Evolutionary conservation across 2,888 invertebrate species (phyloP).

Genomic region (Mythimna pallens): DNA sequence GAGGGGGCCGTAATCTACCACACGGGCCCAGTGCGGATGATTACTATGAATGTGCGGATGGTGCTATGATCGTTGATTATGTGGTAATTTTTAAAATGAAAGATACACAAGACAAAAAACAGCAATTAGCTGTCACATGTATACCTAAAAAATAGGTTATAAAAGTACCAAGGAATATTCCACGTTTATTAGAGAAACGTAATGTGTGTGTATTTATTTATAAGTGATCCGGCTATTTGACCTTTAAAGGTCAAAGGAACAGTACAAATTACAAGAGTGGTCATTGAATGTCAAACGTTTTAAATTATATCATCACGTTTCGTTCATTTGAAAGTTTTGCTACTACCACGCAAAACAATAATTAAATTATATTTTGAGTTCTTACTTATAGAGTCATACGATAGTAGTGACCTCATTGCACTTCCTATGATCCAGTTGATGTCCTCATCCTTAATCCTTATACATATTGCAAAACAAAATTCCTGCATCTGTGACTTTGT

Average conservation of each 20-base stretch:
- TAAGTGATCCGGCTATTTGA: conserved; percentile 17
- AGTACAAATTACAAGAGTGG: conserved; percentile 24
- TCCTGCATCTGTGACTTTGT: no score
- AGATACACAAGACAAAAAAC: neutral
- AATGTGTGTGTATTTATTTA: conserved; percentile 7
- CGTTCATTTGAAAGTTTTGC: conserved; percentile 11
- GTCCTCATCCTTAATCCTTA: no score
- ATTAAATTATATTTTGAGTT: neutral
- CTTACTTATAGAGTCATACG: neutral
- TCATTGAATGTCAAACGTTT: conserved; percentile 33
- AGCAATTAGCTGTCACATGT: no score
- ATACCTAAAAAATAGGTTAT: no score
- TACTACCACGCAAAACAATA: neutral
- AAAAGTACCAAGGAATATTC: no score
- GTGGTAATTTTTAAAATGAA: neutral
- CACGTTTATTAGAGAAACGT: neutral
- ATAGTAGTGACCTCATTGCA: neutral
- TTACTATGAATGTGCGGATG: no score
- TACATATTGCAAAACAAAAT: no score
- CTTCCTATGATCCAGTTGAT: neutral
- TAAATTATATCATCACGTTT: conserved; percentile 29
- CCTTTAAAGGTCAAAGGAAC: conserved; percentile 52
- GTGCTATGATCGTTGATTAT: neutral
- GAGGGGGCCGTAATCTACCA: no score
- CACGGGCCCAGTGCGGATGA: no score